phyloP scores from a whole-genome alignment of 2,113 vertebrate genomes.

The Campylomormyrus numenius region DNA sequence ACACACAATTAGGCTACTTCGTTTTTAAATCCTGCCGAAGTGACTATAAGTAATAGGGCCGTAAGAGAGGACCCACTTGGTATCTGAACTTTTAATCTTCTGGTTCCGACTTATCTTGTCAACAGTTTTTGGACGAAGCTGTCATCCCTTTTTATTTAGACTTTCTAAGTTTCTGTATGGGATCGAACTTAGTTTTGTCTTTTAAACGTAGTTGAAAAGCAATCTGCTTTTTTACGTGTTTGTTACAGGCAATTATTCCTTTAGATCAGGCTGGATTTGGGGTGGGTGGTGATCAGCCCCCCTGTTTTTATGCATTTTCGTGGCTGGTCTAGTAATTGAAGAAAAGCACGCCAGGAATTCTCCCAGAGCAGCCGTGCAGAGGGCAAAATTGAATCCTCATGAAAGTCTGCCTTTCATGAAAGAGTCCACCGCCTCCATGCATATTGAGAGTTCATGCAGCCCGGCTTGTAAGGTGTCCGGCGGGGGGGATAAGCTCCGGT shows the following conservation, averaged over 20 bases:
- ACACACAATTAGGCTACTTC: not conserved
- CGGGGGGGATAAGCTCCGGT: slow-evolving; percentile 49
- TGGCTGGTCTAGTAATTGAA: not conserved
- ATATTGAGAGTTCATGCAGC: slow-evolving; percentile 35
- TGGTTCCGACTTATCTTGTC: not conserved
- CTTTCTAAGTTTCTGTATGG: not conserved
- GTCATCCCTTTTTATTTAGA: not conserved
- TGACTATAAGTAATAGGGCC: not conserved
- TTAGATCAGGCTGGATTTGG: not conserved
- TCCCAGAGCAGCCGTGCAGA: not conserved
- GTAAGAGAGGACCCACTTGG: not conserved
- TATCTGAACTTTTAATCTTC: not conserved
- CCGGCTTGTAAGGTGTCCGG: slow-evolving; percentile 38
- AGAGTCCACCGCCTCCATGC: slow-evolving; percentile 33
- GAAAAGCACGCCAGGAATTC: not conserved
- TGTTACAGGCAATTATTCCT: not conserved
- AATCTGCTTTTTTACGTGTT: not conserved
- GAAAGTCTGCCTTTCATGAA: slow-evolving; percentile 12
- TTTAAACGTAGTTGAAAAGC: not conserved
- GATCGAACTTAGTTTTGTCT: not conserved
- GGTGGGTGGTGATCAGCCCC: not conserved
- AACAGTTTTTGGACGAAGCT: not conserved
- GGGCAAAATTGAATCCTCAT: slow-evolving; percentile 1
- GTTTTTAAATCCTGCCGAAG: not conserved
- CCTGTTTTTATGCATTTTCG: not conserved